Evolutionary conservation across 2,113 vertebrate genomes (phyloP), one percentile per base, ranked within the genome.

Genomic region (Brevimyrus niger): DNA sequence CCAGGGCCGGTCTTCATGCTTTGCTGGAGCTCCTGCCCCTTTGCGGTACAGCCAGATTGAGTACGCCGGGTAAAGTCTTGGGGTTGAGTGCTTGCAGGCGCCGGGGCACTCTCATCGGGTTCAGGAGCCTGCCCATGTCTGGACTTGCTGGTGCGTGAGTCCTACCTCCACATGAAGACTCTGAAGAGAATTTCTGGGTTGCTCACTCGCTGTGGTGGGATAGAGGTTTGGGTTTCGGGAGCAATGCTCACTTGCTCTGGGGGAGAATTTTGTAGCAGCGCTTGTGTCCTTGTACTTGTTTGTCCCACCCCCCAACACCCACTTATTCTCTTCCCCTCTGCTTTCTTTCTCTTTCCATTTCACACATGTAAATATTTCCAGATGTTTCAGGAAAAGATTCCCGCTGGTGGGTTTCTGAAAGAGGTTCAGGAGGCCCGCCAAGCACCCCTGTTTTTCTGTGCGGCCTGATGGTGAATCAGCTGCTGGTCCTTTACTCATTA

Each of bases 361-460:
- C 91, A 61, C 88, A 87, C 89, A 80, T 80, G 90, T 93, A 94
- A 95, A 93, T 90, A 93, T 92, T 95, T 94, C 95, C 95, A 95
- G 94, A 95, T 95, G 94, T 94, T 92, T 91, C 90, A 53, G 90
- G 91, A 76, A 92, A 89, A 88, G 91, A 90, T 94, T 92, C 92
- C 90, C 91, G 48, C 90, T 92, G 92, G 93, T 92, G 93, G 93
- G 31, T 53, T 92, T 91, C 73, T 35, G 69, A 90, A 91, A 92
- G 92, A 89, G 88, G 89, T 93, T 92, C 91, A 46, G 47, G 91
- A 91, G 89, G 4, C 88, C 38, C 90, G 91, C 90, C 87, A 93
- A 93, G 92, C 92, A 92, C 91, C 91, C 91, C 89, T 90, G 27
- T 27, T 46, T 47, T 46, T 48, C 46, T 87, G 86, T 87, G 48